Base-by-base conservation (phyloP, 2,888 invertebrate species). In the Cryptophagus acutangulus region DNA sequence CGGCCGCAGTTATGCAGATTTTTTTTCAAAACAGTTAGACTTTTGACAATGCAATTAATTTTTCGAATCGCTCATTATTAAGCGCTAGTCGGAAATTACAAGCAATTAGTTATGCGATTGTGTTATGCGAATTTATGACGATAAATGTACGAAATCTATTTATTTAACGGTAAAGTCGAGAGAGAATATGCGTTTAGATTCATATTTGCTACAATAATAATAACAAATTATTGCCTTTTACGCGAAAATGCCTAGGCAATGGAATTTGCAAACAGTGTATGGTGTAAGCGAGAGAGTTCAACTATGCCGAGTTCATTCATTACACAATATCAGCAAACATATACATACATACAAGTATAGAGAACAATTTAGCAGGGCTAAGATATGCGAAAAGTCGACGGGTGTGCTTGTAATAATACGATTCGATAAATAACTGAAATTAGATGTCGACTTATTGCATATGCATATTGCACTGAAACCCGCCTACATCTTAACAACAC, bases 361-460 rank as follows among this genome's bases (percentile, higher is more conserved):
- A 34, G 38, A 41, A 42, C 39, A 39, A 47, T 47, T 44, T 47
- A 37, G 43, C 37, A 28, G 36, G 40, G 36, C 30, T 36, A 36
- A 48, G 41, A 43, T 48, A 45, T 48, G 45, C 38, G 45, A 33
- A 37, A 36, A 42, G 38, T 33, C 45, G 33, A 34, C 43, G 38
- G 48, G 47, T 37, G 45, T 42, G 47, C 47, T 40, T 40, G 41
- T 42, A 44, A 45, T 48, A 42, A 48, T 40, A 36, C 38, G 39
- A 38, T 40, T 38, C 47, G 40, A 42, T 48, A 48, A 38, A 43
- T 36, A 43, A 48, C 44, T 41, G 44, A 45, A 45, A 48, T 45
- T 48, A 45, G 47, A 45, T 40, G 42, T 48, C 40, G 37, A 43
- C 37, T 41, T 41, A 26, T 35, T 43, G 38, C 40, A 38, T 43